Base-by-base conservation (phyloP, 2,888 invertebrate genomes). In the Notodonta dromedarius region DNA sequence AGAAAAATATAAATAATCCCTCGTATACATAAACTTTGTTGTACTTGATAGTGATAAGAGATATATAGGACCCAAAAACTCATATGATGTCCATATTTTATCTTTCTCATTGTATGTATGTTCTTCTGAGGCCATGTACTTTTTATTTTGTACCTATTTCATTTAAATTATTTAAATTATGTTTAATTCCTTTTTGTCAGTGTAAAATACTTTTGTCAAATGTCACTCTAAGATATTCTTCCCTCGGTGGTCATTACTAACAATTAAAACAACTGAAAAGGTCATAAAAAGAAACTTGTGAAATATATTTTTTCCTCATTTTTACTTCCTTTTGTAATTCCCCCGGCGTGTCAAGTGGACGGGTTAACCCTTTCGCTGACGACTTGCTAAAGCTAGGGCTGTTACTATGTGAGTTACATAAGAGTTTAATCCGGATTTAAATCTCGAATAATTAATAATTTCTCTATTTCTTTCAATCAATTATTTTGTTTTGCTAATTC, bases 291-390 rank as follows among this genome's bases (percentile, higher is more conserved):
- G 24, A 54, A 44, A 35, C 39, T 54, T 54, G 12, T 54, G 44
- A 56, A 56, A 56, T 55, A 56, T 56, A 24, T 44, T 44, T 56
- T 44, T 42, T 55, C 55, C 12, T 35, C 13, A 2, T 53, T 53
- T 53, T 39, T 54, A 39, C 16, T 55, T 55, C 40, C 55, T 55
- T 40, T 55, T 55, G 55, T 55, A 40, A 55, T 59, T 67, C 62
- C 63, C 59, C 32, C 58, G 65, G 58, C 61, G 56, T 42, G 42
- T 40, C 56, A 58, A 63, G 60, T 55, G 40, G 60, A 14, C 57
- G 59, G 61, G 63, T 69, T 66, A 69, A 69, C 63, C 69, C 66
- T 69, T 69, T 63, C 52, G 56, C 8, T 11, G 55, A 40, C 57
- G 35, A 60, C 56, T 60, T 60, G 56, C 16, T 55, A 40, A 39